Evolutionary conservation across 2,113 vertebrate genomes (phyloP).

Genomic region (Dicerorhinus sumatrensis): DNA sequence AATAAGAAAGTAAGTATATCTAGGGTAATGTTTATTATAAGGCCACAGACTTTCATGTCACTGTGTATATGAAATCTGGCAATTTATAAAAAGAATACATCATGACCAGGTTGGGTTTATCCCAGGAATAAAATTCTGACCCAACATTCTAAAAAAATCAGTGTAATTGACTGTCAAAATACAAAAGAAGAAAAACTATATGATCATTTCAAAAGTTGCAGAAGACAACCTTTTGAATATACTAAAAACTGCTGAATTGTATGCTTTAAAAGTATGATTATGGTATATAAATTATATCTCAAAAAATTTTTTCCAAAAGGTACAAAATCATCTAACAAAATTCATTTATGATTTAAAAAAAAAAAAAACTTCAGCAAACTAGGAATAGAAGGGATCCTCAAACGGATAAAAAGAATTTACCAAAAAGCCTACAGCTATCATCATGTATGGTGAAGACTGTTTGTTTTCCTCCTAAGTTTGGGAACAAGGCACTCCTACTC

Average conservation of each 20-base stretch:
- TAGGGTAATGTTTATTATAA: conserved; percentile 15
- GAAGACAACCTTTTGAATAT: background rate
- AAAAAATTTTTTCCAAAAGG: background rate
- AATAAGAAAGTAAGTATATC: background rate
- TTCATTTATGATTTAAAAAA: background rate
- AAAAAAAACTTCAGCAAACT: background rate
- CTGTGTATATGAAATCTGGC: background rate
- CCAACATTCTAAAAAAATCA: background rate
- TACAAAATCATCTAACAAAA: conserved; percentile 2
- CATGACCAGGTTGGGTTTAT: background rate
- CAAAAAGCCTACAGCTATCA: background rate
- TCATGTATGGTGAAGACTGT: background rate
- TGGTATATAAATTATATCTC: background rate
- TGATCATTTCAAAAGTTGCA: conserved; percentile 22
- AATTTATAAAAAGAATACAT: background rate
- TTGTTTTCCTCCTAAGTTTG: background rate
- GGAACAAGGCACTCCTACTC: background rate
- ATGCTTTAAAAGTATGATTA: background rate
- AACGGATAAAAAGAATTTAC: background rate
- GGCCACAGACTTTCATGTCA: background rate
- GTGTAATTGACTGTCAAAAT: background rate
- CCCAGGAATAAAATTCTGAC: background rate
- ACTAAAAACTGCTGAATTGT: background rate
- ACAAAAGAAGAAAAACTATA: conserved; percentile 7
- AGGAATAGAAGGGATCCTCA: background rate